phyloP scores from a whole-genome alignment of 2,113 vertebrate genomes.

The Rhagologus leucostigma region DNA sequence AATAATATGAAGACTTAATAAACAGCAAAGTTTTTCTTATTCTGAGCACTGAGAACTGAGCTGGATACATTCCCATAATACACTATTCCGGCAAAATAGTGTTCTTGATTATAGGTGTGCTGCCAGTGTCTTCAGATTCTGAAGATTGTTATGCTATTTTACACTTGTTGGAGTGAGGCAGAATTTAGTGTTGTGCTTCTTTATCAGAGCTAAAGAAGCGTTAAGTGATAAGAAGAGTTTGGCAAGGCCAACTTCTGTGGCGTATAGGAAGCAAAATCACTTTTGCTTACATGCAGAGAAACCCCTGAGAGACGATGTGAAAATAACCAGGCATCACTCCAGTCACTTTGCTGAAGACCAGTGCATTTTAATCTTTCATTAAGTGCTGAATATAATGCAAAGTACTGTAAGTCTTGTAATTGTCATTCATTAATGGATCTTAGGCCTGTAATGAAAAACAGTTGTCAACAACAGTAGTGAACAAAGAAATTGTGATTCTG shows the following conservation, averaged over 20 bases:
- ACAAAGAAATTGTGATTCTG: neutral
- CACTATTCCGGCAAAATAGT: neutral
- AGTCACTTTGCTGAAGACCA: neutral
- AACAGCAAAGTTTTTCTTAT: neutral
- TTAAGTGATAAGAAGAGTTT: neutral
- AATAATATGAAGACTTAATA: neutral
- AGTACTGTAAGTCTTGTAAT: neutral
- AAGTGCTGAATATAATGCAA: neutral
- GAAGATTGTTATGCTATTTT: neutral
- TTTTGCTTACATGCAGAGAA: neutral
- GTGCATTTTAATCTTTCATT: neutral
- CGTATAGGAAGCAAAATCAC: neutral
- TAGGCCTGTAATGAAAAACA: neutral
- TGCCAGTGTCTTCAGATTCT: neutral
- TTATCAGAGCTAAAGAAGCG: neutral
- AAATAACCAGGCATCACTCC: rapidly evolving
- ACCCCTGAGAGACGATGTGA: neutral
- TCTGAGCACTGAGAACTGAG: neutral
- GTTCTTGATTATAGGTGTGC: neutral
- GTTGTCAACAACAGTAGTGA: neutral
- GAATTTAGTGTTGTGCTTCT: neutral
- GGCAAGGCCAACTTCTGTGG: neutral
- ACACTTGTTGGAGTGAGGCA: neutral
- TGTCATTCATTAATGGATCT: neutral
- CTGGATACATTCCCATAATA: neutral